These are phyloP conservation scores for Gonioctena quinquepunctata DNA, from an alignment of 1,140 invertebrate genomes.

Conservation along the genomic window DNA sequence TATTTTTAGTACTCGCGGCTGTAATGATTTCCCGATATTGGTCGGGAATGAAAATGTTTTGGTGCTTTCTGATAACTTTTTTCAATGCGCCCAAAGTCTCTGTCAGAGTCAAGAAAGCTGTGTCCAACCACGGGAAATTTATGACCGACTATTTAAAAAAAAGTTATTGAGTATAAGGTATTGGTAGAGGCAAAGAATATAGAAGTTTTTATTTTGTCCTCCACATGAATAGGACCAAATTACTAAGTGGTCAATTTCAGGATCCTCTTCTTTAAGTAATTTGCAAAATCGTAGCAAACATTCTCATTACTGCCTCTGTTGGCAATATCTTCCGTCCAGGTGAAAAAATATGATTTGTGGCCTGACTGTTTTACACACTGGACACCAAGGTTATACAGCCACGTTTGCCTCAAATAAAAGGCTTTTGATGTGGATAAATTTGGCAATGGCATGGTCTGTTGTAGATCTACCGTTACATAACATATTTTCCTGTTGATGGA, in stretches of 20 bases:
- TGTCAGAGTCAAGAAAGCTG: conserved; percentile 26
- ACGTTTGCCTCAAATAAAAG: conserved; percentile 39
- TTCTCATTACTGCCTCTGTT: conserved; percentile 22
- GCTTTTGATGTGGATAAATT: conserved; percentile 39
- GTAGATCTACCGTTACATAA: conserved; percentile 38
- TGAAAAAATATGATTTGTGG: conserved; percentile 17
- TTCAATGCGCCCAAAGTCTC: conserved; percentile 36
- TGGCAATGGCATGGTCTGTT: conserved; percentile 36
- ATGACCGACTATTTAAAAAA: conserved; percentile 28
- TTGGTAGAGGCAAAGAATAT: conserved; percentile 29
- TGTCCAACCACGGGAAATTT: conserved; percentile 36
- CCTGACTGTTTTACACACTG: not conserved
- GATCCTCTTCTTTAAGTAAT: not conserved
- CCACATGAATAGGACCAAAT: conserved; percentile 34
- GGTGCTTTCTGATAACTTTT: conserved; percentile 22
- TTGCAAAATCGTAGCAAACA: conserved; percentile 3
- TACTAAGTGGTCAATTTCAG: conserved; percentile 24
- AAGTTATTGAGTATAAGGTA: conserved; percentile 24
- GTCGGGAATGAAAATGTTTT: conserved; percentile 25
- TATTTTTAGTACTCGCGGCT: conserved; percentile 2
- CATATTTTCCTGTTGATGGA: conserved; percentile 1
- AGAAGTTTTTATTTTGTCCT: conserved; percentile 37
- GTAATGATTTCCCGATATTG: conserved; percentile 29
- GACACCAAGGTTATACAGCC: conserved; percentile 33
- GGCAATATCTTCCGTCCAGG: conserved; percentile 27